Conservation (phyloP, 2,888 invertebrate species). For the Hofmannophila pseudospretella region DNA sequence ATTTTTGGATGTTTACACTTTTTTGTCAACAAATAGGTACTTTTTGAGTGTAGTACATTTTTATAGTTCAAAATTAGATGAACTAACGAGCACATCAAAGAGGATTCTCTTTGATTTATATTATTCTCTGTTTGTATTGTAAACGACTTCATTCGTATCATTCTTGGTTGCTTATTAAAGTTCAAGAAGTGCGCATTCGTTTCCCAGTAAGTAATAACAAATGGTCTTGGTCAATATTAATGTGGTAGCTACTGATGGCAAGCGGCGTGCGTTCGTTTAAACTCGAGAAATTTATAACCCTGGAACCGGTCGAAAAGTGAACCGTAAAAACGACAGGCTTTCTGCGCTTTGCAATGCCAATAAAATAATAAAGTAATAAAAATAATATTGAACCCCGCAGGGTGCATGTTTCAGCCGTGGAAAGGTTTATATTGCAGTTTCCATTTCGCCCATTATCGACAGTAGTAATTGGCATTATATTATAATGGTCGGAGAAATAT, state of each 20-base stretch:
- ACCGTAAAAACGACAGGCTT: slow-evolving; percentile 62
- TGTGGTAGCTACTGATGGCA: slow-evolving; percentile 48
- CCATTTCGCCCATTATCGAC: slow-evolving; percentile 42
- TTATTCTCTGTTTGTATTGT: slow-evolving; percentile 28
- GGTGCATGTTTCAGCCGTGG: slow-evolving; percentile 42
- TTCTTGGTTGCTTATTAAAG: slow-evolving; percentile 34
- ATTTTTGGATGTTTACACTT: slow-evolving; percentile 58
- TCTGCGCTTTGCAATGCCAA: slow-evolving; percentile 55
- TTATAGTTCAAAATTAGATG: slow-evolving; percentile 36
- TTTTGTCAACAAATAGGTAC: slow-evolving; percentile 47
- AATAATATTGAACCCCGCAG: slow-evolving; percentile 48
- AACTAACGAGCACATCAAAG: slow-evolving; percentile 41
- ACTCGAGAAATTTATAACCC: slow-evolving; percentile 53
- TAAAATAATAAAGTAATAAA: slow-evolving; percentile 68
- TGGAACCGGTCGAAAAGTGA: slow-evolving; percentile 57
- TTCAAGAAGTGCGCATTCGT: slow-evolving; percentile 34
- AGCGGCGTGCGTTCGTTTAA: slow-evolving; percentile 50
- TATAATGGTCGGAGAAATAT: slow-evolving; percentile 36
- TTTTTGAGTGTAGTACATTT: slow-evolving; percentile 28
- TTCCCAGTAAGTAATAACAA: slow-evolving; percentile 47
- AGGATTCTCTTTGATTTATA: slow-evolving; percentile 23
- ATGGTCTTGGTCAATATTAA: slow-evolving; percentile 54
- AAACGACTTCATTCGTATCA: slow-evolving; percentile 35
- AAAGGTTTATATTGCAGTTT: slow-evolving; percentile 46
- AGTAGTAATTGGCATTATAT: slow-evolving; percentile 45